Evolutionary conservation across 2,888 invertebrate species (phyloP).

Genomic region (Pegoplata infirma): DNA sequence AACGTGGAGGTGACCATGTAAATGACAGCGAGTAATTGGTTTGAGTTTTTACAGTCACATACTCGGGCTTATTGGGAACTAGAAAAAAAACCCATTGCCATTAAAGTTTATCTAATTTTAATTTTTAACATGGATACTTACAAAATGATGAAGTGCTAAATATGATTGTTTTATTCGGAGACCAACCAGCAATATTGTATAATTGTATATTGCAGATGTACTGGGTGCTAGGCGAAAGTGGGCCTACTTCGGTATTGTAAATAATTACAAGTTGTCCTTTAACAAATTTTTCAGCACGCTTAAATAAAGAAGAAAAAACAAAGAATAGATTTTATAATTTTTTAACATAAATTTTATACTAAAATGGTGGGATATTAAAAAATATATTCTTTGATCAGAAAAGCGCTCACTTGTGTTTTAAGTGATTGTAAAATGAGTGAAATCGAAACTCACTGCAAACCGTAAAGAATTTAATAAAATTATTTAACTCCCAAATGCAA

Average conservation of each 20-base stretch:
- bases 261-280: constrained; percentile 70
- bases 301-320: too few species aligned
- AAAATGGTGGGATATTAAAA: too few species aligned
- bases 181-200: constrained; percentile 74
- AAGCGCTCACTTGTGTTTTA: too few species aligned
- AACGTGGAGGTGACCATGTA: constrained; percentile 70
- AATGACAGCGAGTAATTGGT: constrained; percentile 67
- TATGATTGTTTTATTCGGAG: constrained; percentile 59
- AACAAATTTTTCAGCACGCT: constrained; percentile 70
- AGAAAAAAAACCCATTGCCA: background rate
- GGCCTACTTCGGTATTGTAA: constrained; percentile 70
- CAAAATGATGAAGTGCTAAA: constrained; percentile 68
- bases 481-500: too few species aligned
- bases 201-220: constrained; percentile 71
- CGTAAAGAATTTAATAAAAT: too few species aligned
- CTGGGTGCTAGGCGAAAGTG: constrained; percentile 71
- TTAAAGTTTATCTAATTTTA: background rate
- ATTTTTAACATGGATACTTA: constrained; percentile 63
- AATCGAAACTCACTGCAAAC: too few species aligned
- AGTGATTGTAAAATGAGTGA: too few species aligned
- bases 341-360: too few species aligned
- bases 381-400: too few species aligned
- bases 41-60: constrained; percentile 57
- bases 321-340: too few species aligned
- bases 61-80: constrained; percentile 74